Evolutionary conservation across 2,888 invertebrate genomes (phyloP).

Genomic region (Pammene fasciana): DNA sequence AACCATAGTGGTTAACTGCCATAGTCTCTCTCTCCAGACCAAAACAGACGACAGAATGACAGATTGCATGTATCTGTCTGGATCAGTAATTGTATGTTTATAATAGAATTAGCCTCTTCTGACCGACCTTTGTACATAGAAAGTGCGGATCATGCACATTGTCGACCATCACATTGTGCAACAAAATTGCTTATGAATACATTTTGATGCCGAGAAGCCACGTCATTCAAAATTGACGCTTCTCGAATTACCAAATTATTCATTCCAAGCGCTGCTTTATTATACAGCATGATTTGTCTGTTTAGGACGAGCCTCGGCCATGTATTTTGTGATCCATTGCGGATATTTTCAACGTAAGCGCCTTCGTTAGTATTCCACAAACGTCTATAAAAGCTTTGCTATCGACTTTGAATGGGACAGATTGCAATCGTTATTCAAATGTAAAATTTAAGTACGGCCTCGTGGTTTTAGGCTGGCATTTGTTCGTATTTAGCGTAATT

Average conservation of each 20-base stretch:
- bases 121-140: neutral
- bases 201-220: conserved; percentile 19
- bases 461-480: conserved; percentile 20
- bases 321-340: conserved; percentile 47
- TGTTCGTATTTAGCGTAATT: conserved; percentile 21
- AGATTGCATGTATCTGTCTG: too few relatives aligned
- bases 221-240: conserved; percentile 30
- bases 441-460: conserved; percentile 30
- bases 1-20: too few relatives aligned
- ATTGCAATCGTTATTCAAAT: conserved; percentile 41
- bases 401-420: conserved; percentile 40
- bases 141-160: conserved; percentile 4
- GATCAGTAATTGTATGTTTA: neutral
- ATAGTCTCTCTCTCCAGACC: too few relatives aligned
- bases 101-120: neutral
- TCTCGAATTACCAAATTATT: conserved; percentile 47
- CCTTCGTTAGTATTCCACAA: conserved; percentile 37
- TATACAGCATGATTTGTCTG: conserved; percentile 63
- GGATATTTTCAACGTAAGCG: conserved; percentile 39
- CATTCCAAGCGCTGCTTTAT: conserved; percentile 57
- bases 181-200: conserved; percentile 10
- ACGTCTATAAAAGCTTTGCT: conserved; percentile 36
- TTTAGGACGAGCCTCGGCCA: conserved; percentile 49
- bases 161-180: conserved; percentile 1
- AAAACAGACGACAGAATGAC: too few relatives aligned